Percentiles rank a stretch among this genome's conserved stretches.
phyloP scores from a whole-genome alignment of 2,888 invertebrate species.

The Cremastinae sp. region DNA sequence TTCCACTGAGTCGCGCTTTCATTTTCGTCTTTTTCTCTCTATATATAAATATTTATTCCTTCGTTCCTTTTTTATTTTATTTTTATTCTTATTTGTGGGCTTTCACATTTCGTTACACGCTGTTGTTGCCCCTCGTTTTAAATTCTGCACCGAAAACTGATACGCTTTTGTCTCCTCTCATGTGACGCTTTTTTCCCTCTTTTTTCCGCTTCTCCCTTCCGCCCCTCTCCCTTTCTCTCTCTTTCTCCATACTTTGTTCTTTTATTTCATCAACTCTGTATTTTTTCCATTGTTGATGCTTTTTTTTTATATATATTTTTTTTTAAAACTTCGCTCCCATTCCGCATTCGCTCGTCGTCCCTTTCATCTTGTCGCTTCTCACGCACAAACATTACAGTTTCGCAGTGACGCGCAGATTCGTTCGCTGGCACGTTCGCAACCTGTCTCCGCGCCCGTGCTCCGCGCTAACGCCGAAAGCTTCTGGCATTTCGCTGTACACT shows the following conservation, averaged over 20 bases:
- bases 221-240: not conserved
- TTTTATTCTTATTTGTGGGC: not conserved
- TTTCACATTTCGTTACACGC: not conserved
- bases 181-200: constrained; percentile 1
- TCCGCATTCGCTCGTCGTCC: constrained; percentile 35
- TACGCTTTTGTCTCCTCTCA: constrained; percentile 21
- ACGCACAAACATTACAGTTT: constrained; percentile 44
- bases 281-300: too few relatives aligned
- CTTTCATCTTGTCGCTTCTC: constrained; percentile 30
- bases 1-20: not conserved
- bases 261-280: constrained; percentile 15
- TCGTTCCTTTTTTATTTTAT: not conserved
- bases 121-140: not conserved
- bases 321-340: constrained; percentile 7
- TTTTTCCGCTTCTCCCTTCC: not conserved
- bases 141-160: constrained; percentile 14
- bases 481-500: constrained; percentile 53
- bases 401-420: constrained; percentile 22
- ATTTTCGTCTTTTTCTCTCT: too few relatives aligned
- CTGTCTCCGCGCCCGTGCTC: constrained; percentile 46
- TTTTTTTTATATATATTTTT: constrained; percentile 4
- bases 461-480: constrained; percentile 44
- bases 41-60: not conserved
- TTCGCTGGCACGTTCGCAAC: constrained; percentile 8
- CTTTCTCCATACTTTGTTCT: not conserved